Percentiles rank a stretch among this genome's conserved stretches.
These are phyloP conservation scores for Gouania willdenowi DNA, from an alignment of 2,797 vertebrate genomes.

Conservation along the genomic window DNA sequence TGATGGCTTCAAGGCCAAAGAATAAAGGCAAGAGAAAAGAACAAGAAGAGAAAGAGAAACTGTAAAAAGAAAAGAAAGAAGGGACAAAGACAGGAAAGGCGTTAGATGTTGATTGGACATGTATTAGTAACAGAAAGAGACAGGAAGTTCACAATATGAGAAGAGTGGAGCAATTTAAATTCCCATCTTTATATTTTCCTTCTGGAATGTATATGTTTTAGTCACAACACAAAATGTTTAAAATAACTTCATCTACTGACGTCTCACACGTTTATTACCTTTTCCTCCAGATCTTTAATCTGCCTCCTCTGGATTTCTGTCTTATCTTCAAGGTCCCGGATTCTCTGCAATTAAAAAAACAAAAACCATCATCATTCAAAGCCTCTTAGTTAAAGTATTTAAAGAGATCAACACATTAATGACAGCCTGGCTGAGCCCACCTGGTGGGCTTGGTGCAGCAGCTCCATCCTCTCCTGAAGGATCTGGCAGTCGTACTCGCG, in stretches of 20 bases:
- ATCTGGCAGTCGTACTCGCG: constrained; percentile 97
- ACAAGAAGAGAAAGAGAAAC: constrained; percentile 99
- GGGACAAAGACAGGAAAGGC: constrained; percentile 32
- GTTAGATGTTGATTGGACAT: not conserved
- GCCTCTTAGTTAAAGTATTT: no score
- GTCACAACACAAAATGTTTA: no score
- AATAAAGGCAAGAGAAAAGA: constrained; percentile 99
- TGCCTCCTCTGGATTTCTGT: constrained; percentile 98
- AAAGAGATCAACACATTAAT: no score
- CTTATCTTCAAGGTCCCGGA: constrained; percentile 97
- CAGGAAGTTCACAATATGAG: constrained; percentile 6
- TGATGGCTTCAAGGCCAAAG: constrained; percentile 99
- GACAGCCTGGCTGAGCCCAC: no score
- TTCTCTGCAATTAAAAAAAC: constrained; percentile 80
- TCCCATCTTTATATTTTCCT: no score
- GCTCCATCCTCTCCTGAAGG: constrained; percentile 96
- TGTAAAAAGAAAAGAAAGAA: constrained; percentile 54
- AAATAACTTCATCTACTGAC: no score
- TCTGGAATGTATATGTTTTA: no score
- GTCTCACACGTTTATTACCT: constrained; percentile 73
- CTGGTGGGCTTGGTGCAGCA: constrained; percentile 97
- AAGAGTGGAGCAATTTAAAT: not conserved
- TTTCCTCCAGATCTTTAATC: constrained; percentile 98
- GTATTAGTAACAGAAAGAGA: no score
- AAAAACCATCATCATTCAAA: not conserved